Base-by-base conservation (phyloP, 2,888 invertebrate genomes). In the Pristionchus exspectatus region DNA sequence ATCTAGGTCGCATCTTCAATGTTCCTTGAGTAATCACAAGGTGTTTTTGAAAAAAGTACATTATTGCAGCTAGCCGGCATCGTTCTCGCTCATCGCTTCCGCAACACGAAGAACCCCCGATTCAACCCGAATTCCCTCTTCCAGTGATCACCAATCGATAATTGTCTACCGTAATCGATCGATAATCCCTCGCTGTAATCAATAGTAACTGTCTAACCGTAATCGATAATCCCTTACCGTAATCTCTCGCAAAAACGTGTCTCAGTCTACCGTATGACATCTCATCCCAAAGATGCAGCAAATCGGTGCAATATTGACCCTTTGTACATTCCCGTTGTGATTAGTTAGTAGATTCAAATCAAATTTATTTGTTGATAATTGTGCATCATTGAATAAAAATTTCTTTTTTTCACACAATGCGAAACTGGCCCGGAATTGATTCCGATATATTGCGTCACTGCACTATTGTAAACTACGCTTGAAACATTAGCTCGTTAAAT, bases 51-150 rank as follows among this genome's bases (percentile, higher is more conserved):
- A 63, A 30, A 30, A 30, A 30, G 89, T 91, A 74, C 87, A 63
- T 91, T 86, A 87, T 95, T 97, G 93, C 97, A 98, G 98, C 98
- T 98, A 96, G 96, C 98, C 96, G 98, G 98, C 96, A 97, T 98
- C 92, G 97, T 97, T 97, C 96, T 98, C 97, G 98, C 98, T 95
- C 97, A 98, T 96, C 97, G 98, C 95, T 98, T 98, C 97, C 97
- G 98, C 96, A 98, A 98, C 96, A 98, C 98, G 96, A 98, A 98
- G 97, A 98, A 98, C 96, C 98, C 98, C 95, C 97, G 97, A 94
- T 98, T 89, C 74, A 89, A 91, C 88, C 91, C 90, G 12, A 81
- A 87, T 56, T 54, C 59, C 14, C 81, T 90, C 30, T 90, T 90
- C 84, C 50, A 83, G n/a, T 89, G 38, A 89, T n/a, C 50, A 0